phyloP scores from a whole-genome alignment of 1,140 invertebrate genomes.

The Orchestia grillus region DNA sequence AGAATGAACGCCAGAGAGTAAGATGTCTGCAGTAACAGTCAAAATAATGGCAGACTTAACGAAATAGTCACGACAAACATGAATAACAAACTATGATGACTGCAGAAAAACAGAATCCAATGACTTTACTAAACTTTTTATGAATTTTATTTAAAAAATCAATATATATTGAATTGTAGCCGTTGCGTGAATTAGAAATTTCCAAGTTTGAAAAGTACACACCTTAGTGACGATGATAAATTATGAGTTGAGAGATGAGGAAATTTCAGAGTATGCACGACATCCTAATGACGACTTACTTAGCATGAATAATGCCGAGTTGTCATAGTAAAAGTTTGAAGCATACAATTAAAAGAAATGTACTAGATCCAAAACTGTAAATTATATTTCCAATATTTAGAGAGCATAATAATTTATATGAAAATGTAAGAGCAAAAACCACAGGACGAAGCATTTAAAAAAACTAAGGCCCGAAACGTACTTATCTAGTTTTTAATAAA shows the following conservation, averaged over 20 bases:
- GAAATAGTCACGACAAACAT: not conserved
- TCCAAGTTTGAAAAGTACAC: not conserved
- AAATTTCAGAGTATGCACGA: not conserved
- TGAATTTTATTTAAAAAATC: not conserved
- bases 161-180: not conserved
- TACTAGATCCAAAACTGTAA: not conserved
- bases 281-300: no score
- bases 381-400: no score
- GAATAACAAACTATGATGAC: not conserved
- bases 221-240: not conserved
- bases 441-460: no score
- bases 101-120: not conserved
- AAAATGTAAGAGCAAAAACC: no score
- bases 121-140: not conserved
- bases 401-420: no score
- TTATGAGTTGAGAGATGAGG: not conserved
- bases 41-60: not conserved
- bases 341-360: not conserved
- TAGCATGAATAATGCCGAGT: not conserved
- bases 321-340: not conserved
- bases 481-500: no score
- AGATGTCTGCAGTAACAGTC: conserved; percentile 71
- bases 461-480: no score
- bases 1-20: conserved; percentile 84
- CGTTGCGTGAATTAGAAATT: not conserved